Evolutionary conservation across 2,888 invertebrate genomes (phyloP), one percentile per base, ranked within the genome.

Genomic region (Carcina quercana): DNA sequence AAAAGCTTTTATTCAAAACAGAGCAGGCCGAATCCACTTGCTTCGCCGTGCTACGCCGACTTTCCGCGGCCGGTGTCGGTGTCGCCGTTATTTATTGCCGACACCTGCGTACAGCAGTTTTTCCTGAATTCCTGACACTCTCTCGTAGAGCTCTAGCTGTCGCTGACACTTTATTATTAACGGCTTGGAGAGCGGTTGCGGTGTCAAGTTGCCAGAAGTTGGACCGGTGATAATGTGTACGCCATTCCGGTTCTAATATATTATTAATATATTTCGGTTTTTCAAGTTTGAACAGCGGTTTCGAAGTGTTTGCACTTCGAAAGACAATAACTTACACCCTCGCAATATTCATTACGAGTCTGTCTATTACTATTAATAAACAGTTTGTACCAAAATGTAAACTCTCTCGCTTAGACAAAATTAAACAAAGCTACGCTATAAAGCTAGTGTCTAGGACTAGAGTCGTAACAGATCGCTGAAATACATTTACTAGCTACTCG

Each of bases 131-230:
- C 53, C 24, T 24, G 24, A 56, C 57, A 58, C 53, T 45, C 47
- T 13, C 22, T n/a, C 11, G 47, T 48, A 55, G 58, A 46, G 45
- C 51, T 55, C 55, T 59, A 47, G 50, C 50, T 67, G 69, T 56
- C 52, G 41, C 38, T 53, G 64, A 61, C 66, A 70, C 54, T 49
- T 40, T 45, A 50, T 64, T 69, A 71, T 71, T 65, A 66, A 71
- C 63, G 60, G 61, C 45, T 45, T 36, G 21, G 32, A 30, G 33
- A 30, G 37, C 34, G 15, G 34, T 29, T 39, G 42, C 35, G 45
- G 41, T 46, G 47, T 44, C 46, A 35, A 37, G 25, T 36, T 37
- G 33, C 40, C 47, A 27, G 38, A 49, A 47, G 40, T 47, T 43
- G 30, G 15, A 12, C 30, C 31, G 29, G 22, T 28, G 29, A 34